Evolutionary conservation across 1,140 invertebrate species (phyloP).

Genomic region (Trichogramma pretiosum): DNA sequence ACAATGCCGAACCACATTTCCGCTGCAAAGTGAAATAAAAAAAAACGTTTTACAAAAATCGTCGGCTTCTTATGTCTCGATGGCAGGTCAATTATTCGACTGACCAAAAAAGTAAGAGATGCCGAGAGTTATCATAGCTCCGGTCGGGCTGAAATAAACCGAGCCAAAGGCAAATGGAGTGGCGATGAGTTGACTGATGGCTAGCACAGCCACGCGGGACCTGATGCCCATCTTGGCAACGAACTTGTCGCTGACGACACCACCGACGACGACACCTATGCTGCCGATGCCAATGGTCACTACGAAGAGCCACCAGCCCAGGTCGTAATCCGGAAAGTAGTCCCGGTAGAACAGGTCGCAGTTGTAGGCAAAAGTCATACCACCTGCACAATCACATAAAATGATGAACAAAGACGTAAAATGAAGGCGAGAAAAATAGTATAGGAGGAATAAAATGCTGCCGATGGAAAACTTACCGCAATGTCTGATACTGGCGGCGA

Average conservation of each 20-base stretch:
- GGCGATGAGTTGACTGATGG: constrained; percentile 74
- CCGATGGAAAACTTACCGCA: constrained; percentile 70
- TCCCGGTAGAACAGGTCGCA: constrained; percentile 79
- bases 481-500: constrained; percentile 84
- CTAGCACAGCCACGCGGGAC: constrained; percentile 74
- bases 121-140: constrained; percentile 77
- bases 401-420: neutral
- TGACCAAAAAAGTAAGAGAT: constrained; percentile 79
- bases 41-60: neutral
- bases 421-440: no score
- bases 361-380: constrained; percentile 84
- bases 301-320: constrained; percentile 79
- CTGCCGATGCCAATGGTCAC: constrained; percentile 80
- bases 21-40: constrained; percentile 48
- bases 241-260: constrained; percentile 80
- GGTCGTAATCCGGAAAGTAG: constrained; percentile 78
- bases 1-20: constrained; percentile 92
- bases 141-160: constrained; percentile 70
- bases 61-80: neutral
- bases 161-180: constrained; percentile 85
- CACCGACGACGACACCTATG: constrained; percentile 79
- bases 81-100: constrained; percentile 20
- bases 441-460: no score
- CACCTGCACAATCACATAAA: constrained; percentile 48
- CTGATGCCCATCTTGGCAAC: constrained; percentile 79